Evolutionary conservation across 1,140 invertebrate genomes (phyloP).

Genomic region (Eubasilissa regina): DNA sequence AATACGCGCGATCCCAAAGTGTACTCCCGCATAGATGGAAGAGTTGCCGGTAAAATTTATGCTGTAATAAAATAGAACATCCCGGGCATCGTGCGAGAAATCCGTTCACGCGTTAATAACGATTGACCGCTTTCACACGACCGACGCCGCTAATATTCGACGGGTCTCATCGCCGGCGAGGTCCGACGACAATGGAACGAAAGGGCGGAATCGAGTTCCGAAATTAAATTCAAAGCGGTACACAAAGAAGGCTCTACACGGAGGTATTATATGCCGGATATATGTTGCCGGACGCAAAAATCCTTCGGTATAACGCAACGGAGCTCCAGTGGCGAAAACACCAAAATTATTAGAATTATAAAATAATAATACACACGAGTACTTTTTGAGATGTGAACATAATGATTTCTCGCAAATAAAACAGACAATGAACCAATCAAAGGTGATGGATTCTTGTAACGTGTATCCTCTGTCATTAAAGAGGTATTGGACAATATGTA

Average conservation of each 20-base stretch:
- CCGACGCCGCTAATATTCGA: background rate
- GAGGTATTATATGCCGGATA: conserved; percentile 48
- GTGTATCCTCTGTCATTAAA: too few species aligned
- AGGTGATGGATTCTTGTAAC: too few species aligned
- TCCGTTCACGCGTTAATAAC: conserved; percentile 39
- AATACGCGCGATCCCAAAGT: background rate
- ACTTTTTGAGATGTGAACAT: too few species aligned
- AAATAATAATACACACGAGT: too few species aligned
- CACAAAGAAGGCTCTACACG: conserved; percentile 46
- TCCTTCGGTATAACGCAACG: background rate
- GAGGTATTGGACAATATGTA: too few species aligned
- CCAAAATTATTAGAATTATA: background rate
- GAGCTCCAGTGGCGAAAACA: background rate
- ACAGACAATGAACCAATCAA: too few species aligned
- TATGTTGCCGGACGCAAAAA: conserved; percentile 18
- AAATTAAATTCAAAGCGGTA: conserved; percentile 49
- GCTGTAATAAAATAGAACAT: conserved; percentile 34
- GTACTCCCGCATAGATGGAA: conserved; percentile 8
- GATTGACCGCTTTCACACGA: conserved; percentile 32
- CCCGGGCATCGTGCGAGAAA: background rate
- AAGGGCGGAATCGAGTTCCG: background rate
- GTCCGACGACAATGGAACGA: conserved; percentile 10
- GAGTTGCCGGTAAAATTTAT: conserved; percentile 34
- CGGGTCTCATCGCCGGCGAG: conserved; percentile 20
- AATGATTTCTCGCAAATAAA: too few species aligned